phyloP scores from a whole-genome alignment of 2,113 vertebrate species.

The Suricata suricatta region DNA sequence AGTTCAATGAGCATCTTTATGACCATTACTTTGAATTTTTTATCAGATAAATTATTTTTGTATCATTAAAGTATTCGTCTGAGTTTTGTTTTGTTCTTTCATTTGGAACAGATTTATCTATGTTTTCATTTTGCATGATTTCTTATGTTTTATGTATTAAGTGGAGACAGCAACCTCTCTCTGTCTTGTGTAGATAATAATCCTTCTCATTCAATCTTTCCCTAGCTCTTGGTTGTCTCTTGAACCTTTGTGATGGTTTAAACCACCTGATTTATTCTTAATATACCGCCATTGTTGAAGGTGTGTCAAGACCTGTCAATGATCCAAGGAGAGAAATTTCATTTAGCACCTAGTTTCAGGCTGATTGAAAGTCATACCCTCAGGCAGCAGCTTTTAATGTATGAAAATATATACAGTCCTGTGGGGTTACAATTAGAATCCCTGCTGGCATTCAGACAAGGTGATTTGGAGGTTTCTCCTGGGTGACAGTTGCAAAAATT shows the following conservation, averaged over 20 bases:
- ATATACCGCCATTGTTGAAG: neutral
- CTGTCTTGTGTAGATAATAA: neutral
- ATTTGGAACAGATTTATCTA: neutral
- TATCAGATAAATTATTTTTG: neutral
- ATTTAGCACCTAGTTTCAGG: neutral
- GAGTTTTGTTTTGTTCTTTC: neutral
- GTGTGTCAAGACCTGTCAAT: neutral
- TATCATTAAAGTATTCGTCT: neutral
- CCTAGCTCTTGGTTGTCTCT: neutral
- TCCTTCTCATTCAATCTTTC: neutral
- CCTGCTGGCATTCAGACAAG: neutral
- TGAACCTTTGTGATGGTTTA: neutral
- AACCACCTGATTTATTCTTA: neutral
- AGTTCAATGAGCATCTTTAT: neutral
- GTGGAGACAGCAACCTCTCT: neutral
- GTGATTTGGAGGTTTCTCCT: neutral
- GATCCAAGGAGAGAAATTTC: neutral
- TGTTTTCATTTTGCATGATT: neutral
- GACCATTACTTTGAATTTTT: neutral
- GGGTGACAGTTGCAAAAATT: neutral
- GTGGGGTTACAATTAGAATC: neutral
- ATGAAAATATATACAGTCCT: neutral
- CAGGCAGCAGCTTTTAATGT: neutral
- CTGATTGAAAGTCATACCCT: neutral
- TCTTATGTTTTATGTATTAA: neutral